These are phyloP conservation scores for Apodemus sylvaticus DNA, from an alignment of 2,113 vertebrate species.

Conservation along the genomic window DNA sequence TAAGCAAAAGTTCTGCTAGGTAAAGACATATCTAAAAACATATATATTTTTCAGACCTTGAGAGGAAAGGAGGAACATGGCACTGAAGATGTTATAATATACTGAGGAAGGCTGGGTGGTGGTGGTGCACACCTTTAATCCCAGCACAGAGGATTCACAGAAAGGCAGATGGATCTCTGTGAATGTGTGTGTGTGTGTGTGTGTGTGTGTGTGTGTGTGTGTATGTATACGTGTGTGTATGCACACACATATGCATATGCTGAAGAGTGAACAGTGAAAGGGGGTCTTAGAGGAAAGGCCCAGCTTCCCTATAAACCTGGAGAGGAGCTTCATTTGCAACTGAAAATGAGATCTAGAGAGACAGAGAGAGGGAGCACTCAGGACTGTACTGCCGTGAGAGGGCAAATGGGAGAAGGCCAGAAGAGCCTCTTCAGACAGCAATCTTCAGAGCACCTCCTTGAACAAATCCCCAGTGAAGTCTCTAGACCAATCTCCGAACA, in stretches of 20 bases:
- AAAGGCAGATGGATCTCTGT: not conserved
- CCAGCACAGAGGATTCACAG: too few relatives aligned
- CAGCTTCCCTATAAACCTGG: not conserved
- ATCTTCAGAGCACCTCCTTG: not conserved
- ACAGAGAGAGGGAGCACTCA: not conserved
- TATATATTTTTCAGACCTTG: not conserved
- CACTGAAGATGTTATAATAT: not conserved
- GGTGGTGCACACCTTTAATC: not conserved
- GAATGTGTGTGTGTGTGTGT: not conserved
- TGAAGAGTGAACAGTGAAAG: not conserved
- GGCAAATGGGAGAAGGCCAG: not conserved
- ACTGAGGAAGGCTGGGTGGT: not conserved
- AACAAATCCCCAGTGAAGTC: not conserved
- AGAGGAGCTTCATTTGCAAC: not conserved
- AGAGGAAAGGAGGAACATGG: not conserved
- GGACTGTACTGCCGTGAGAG: not conserved
- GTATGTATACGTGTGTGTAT: too few relatives aligned
- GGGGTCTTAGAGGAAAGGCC: not conserved
- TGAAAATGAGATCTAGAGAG: not conserved
- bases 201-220: too few relatives aligned
- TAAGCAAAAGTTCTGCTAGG: slow-evolving; percentile 17
- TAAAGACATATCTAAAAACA: not conserved
- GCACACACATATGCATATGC: not conserved
- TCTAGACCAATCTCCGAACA: not conserved
- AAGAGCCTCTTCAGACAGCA: not conserved